A percentile compares a stretch with the other conserved stretches of the same genome.
These are phyloP conservation scores for Diplolepis rosae DNA, from an alignment of 2,888 invertebrate species.

Conservation along the genomic window DNA sequence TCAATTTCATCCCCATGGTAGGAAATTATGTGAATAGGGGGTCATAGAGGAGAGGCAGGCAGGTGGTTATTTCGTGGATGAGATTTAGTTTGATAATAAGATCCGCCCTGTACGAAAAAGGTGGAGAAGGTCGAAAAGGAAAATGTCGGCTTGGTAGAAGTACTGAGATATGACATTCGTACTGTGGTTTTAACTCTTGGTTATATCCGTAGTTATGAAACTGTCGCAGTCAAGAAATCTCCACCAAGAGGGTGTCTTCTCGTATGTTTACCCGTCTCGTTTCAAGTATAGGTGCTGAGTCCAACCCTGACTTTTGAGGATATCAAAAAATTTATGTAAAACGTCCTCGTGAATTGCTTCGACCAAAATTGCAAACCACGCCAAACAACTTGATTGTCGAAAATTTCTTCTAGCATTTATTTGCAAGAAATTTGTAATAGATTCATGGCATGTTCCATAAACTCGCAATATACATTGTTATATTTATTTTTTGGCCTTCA, in stretches of 20 bases:
- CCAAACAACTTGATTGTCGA: no score
- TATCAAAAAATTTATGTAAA: constrained; percentile 42
- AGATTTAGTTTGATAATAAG: constrained; percentile 72
- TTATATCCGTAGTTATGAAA: constrained; percentile 70
- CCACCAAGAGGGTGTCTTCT: constrained; percentile 33
- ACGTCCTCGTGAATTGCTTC: no score
- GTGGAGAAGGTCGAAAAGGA: constrained; percentile 48
- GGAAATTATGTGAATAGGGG: constrained; percentile 43
- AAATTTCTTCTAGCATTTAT: constrained; percentile 34
- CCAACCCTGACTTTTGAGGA: constrained; percentile 48
- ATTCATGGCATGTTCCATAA: constrained; percentile 6
- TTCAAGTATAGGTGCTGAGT: constrained; percentile 43
- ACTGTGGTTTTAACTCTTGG: constrained; percentile 72
- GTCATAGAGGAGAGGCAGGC: constrained; percentile 47
- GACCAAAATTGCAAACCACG: no score
- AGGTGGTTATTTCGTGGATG: constrained; percentile 65
- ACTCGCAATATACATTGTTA: no score
- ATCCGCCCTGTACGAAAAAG: constrained; percentile 59
- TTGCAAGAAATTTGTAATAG: constrained; percentile 12
- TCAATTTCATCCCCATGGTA: constrained; percentile 39
- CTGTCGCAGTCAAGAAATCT: constrained; percentile 65
- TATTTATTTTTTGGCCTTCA: no score
- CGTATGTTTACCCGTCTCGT: constrained; percentile 38
- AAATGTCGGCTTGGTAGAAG: constrained; percentile 53
- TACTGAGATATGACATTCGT: constrained; percentile 71